phyloP scores from a whole-genome alignment of 2,797 vertebrate genomes.

The Cyprinella venusta region DNA sequence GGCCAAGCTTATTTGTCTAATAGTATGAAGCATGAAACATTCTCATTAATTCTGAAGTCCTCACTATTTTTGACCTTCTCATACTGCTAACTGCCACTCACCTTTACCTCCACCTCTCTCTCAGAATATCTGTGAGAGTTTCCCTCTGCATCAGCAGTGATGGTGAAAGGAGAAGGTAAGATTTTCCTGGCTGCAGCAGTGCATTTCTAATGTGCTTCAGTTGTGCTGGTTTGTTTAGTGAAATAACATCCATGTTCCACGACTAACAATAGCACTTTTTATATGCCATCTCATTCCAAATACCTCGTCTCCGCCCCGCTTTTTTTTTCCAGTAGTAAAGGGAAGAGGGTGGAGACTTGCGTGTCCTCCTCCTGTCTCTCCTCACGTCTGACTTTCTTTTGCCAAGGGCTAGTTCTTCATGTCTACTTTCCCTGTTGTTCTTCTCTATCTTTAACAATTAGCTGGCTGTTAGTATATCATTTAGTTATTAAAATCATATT shows the following conservation, averaged over 20 bases:
- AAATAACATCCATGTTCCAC: constrained; percentile 80
- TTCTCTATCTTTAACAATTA: not conserved
- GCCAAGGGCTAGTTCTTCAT: constrained; percentile 48
- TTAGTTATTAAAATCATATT: constrained; percentile 9
- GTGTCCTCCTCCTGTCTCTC: constrained; percentile 39
- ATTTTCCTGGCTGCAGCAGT: constrained; percentile 83
- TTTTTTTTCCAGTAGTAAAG: constrained; percentile 64
- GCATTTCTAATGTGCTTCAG: constrained; percentile 76
- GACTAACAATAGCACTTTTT: constrained; percentile 66
- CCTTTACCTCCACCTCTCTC: constrained; percentile 52
- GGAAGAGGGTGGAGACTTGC: constrained; percentile 32
- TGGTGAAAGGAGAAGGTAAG: constrained; percentile 78
- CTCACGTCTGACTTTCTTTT: constrained; percentile 54
- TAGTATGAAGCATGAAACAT: constrained; percentile 74
- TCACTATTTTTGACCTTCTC: constrained; percentile 49
- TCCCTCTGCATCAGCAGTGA: constrained; percentile 81
- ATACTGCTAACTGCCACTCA: constrained; percentile 61
- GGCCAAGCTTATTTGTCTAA: constrained; percentile 59
- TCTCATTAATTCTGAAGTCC: constrained; percentile 73
- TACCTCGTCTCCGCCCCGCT: constrained; percentile 50
- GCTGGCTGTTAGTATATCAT: not conserved
- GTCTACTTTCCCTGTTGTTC: constrained; percentile 32
- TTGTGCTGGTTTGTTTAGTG: constrained; percentile 76
- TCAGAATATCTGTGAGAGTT: constrained; percentile 73
- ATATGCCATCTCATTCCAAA: constrained; percentile 60